phyloP scores from a whole-genome alignment of 2,888 invertebrate species.

The Oegoconia quadripuncta region DNA sequence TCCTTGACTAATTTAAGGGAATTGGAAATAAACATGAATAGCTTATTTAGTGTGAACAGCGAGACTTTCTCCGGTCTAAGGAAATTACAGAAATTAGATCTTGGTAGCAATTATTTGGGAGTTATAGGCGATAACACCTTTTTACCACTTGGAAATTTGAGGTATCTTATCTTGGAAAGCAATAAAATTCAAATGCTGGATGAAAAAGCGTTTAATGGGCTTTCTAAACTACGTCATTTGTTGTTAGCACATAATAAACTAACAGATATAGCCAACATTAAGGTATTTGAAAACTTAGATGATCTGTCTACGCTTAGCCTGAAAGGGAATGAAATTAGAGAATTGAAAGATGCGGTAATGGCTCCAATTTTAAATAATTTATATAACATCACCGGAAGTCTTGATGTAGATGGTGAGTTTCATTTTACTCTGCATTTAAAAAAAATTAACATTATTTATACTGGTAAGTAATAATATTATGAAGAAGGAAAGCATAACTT shows the following conservation, averaged over 20 bases:
- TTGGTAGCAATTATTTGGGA: conserved; percentile 85
- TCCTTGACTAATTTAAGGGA: conserved; percentile 84
- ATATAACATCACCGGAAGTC: conserved; percentile 38
- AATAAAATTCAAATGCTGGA: conserved; percentile 72
- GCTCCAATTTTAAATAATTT: conserved; percentile 57
- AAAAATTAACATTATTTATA: too few species aligned
- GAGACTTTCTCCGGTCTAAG: conserved; percentile 87
- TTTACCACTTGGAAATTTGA: conserved; percentile 49
- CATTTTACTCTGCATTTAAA: too few species aligned
- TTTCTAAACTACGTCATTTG: conserved; percentile 44
- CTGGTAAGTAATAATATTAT: too few species aligned
- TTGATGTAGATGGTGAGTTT: conserved; percentile 60
- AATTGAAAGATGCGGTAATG: conserved; percentile 49
- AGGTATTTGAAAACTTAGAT: conserved; percentile 47
- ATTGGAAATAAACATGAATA: conserved; percentile 87
- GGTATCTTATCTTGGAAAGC: conserved; percentile 52
- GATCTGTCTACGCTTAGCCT: conserved; percentile 48
- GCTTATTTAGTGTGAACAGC: conserved; percentile 84
- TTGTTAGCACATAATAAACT: conserved; percentile 57
- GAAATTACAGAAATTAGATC: conserved; percentile 83
- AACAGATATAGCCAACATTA: conserved; percentile 44
- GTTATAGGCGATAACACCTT: conserved; percentile 89
- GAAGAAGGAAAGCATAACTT: too few species aligned
- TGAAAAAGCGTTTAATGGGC: conserved; percentile 61
- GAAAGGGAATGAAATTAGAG: conserved; percentile 52